Percentiles rank a stretch among this genome's conserved stretches.
phyloP scores from a whole-genome alignment of 1,140 invertebrate species.

The Ostrea denselamellosa region DNA sequence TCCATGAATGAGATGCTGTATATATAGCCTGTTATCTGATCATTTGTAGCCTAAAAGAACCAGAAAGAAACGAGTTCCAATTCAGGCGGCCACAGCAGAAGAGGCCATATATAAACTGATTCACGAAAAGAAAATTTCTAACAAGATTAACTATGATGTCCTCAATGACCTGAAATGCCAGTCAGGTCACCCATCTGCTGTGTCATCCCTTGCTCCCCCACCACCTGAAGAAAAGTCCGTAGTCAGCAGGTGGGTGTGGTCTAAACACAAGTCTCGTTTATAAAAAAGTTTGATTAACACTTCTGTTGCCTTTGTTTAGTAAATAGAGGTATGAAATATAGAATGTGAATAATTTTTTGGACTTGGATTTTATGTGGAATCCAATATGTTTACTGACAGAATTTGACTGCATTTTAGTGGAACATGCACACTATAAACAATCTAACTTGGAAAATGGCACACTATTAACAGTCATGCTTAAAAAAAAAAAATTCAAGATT shows the following conservation, averaged over 20 bases:
- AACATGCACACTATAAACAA: too few relatives aligned
- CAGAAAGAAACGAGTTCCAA: slow-evolving; percentile 81
- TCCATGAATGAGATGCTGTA: too few relatives aligned
- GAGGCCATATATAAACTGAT: slow-evolving; percentile 97
- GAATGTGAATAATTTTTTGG: background rate
- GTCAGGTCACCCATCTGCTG: background rate
- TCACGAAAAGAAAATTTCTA: slow-evolving; percentile 95
- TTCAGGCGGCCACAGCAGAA: slow-evolving; percentile 86
- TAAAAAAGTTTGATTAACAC: too few relatives aligned
- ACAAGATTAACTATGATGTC: slow-evolving; percentile 98
- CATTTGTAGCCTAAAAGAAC: slow-evolving; percentile 48
- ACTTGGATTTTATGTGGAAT: background rate
- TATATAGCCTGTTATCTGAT: background rate
- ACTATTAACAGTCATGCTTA: too few relatives aligned
- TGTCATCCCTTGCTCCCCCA: background rate
- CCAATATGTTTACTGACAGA: too few relatives aligned
- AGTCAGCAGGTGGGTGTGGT: background rate
- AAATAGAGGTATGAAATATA: background rate
- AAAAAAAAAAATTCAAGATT: too few relatives aligned
- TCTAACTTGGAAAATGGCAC: too few relatives aligned
- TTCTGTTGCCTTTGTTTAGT: too few relatives aligned
- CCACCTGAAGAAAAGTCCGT: background rate
- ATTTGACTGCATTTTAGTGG: too few relatives aligned
- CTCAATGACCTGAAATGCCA: slow-evolving; percentile 85
- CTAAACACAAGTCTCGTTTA: background rate